These are phyloP conservation scores for Xyrauchen texanus DNA, from an alignment of 2,113 vertebrate genomes.

Conservation along the genomic window DNA sequence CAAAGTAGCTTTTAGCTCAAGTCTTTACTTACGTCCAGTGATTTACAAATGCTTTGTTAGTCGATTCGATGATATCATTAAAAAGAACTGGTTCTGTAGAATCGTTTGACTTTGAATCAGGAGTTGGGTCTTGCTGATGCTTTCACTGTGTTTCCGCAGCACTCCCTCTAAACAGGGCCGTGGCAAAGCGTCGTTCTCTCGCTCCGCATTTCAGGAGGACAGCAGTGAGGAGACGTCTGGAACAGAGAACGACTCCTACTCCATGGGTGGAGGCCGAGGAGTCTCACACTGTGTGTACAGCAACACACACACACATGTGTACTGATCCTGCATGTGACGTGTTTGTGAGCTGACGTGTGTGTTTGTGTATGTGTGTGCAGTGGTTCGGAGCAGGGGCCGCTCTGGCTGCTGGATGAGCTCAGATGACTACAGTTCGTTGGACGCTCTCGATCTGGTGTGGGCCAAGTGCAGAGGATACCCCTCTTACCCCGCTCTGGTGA, in stretches of 20 bases:
- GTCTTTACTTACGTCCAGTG: no score
- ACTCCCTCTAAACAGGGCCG: constrained; percentile 93
- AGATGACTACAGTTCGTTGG: constrained; percentile 90
- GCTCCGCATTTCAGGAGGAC: constrained; percentile 92
- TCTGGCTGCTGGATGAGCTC: constrained; percentile 89
- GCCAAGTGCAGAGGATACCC: constrained; percentile 98
- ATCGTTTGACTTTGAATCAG: background rate
- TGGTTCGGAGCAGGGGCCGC: constrained; percentile 87
- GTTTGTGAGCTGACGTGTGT: no score
- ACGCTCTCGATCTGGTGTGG: constrained; percentile 96
- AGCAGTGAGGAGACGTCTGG: constrained; percentile 98
- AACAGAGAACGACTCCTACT: constrained; percentile 96
- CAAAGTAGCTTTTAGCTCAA: no score
- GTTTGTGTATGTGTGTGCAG: constrained; percentile 64
- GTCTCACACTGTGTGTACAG: constrained; percentile 89
- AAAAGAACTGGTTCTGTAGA: no score
- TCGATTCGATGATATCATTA: no score
- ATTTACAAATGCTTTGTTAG: no score
- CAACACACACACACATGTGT: background rate
- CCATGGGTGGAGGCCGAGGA: constrained; percentile 82
- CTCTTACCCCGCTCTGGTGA: constrained; percentile 95
- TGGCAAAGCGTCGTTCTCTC: constrained; percentile 92
- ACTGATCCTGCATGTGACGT: background rate
- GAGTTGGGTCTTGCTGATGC: background rate
- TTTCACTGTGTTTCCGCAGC: constrained; percentile 70